phyloP scores from a whole-genome alignment of 1,140 invertebrate genomes.

The Neuroterus valhalla region DNA sequence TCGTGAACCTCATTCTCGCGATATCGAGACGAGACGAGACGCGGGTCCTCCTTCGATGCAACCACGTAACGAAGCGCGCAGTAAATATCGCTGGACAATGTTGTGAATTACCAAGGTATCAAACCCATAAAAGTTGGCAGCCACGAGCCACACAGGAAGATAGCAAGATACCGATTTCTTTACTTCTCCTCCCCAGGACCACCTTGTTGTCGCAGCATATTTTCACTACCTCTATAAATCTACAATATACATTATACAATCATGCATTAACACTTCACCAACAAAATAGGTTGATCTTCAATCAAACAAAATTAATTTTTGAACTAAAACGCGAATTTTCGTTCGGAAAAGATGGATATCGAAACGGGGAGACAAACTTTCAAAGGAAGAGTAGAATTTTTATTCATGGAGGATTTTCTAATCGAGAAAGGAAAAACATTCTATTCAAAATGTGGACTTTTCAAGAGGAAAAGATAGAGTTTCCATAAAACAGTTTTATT shows the following conservation, averaged over 20 bases:
- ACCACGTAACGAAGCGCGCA: slow-evolving; percentile 61
- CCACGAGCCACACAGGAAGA: slow-evolving; percentile 64
- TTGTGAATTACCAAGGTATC: slow-evolving; percentile 70
- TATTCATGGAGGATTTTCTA: too few species aligned
- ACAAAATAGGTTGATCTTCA: too few species aligned
- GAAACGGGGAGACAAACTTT: too few species aligned
- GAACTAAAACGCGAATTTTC: too few species aligned
- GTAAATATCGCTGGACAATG: slow-evolving; percentile 71
- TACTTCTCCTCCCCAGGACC: slow-evolving; percentile 40
- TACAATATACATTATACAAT: background rate
- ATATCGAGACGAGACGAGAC: slow-evolving; percentile 2
- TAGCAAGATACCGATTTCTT: slow-evolving; percentile 52
- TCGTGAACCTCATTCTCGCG: slow-evolving; percentile 35
- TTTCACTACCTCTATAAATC: background rate
- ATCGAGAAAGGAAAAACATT: too few species aligned
- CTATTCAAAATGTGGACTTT: too few species aligned
- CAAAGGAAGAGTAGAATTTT: too few species aligned
- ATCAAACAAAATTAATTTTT: too few species aligned
- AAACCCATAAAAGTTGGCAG: slow-evolving; percentile 69
- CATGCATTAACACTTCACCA: too few species aligned
- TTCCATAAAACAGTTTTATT: too few species aligned
- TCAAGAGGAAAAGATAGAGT: too few species aligned
- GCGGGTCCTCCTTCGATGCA: background rate
- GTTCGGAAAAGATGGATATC: too few species aligned
- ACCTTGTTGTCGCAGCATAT: slow-evolving; percentile 54